Base-by-base conservation (phyloP, 2,797 vertebrate species). In the Cynopterus sphinx region DNA sequence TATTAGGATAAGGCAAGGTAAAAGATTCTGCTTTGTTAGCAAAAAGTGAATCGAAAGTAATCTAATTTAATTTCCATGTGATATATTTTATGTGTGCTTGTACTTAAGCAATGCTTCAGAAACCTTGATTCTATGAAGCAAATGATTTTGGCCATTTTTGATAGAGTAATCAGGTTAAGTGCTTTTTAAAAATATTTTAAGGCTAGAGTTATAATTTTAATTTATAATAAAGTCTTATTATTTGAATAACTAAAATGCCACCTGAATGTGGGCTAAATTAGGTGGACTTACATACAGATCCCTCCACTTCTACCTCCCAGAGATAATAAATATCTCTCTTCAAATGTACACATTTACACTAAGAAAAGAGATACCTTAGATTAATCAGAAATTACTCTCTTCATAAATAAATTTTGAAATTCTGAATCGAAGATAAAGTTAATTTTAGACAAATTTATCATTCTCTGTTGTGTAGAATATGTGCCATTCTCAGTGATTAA, bases 21-120 rank as follows among this genome's bases (percentile, higher is more conserved):
- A 87, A 71, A 96, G 81, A 74, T 91, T 89, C 83, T 95, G 92
- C 61, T 79, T 90, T 93, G n/a, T 0, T 28, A 96, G 96, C 95
- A 97, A 95, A 97, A 94, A 59, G 13, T 53, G 57, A 89, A 96
- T 89, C 31, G 91, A 96, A 97, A 70, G 39, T 68, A 95, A 89
- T 77, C 87, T 12, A 70, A 16, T 92, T 95, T 95, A 98, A 96
- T 96, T 96, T 89, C 51, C 41, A 46, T 82, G 51, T 91, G 87
- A 97, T 96, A 71, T n/a, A 93, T 94, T 92, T 88, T 91, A 96
- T 65, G 75, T 26, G 26, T 85, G 12, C 43, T 94, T 95, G 94
- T 73, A 77, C 83, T 94, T 96, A 81, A 96, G 49, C 70, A 89
- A 75, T 84, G 10, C 57, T 91, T 92, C n/a, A 94, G 78, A 93